These are phyloP conservation scores for Pandemis heparana DNA, from an alignment of 2,888 invertebrate genomes.

Conservation along the genomic window DNA sequence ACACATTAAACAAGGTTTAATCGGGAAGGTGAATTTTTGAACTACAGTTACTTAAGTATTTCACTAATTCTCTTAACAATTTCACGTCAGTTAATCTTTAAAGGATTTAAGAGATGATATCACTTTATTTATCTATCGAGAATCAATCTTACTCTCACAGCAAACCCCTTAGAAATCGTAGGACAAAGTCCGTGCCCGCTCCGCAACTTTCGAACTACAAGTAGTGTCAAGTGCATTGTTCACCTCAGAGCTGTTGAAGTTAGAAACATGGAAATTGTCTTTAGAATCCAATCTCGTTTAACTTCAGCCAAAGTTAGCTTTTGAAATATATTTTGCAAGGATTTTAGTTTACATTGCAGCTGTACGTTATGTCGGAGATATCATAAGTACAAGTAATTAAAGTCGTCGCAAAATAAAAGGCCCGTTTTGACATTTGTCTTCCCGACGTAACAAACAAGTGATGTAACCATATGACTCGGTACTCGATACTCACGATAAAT, in stretches of 20 bases:
- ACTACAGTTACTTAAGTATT: too few species aligned
- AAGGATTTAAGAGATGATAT: too few species aligned
- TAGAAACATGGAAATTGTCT: slow-evolving; percentile 22
- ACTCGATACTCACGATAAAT: too few species aligned
- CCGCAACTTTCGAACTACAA: slow-evolving; percentile 1
- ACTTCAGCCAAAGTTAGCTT: background rate
- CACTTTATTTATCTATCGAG: background rate
- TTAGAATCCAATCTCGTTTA: slow-evolving; percentile 10
- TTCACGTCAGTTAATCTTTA: too few species aligned
- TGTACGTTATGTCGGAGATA: background rate
- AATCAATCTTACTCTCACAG: background rate
- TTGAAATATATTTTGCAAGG: background rate
- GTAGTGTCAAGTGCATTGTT: slow-evolving; percentile 17
- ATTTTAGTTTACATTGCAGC: background rate
- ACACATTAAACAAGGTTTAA: too few species aligned
- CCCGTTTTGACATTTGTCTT: too few species aligned
- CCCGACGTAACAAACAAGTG: too few species aligned
- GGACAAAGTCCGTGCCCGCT: slow-evolving; percentile 12
- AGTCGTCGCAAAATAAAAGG: too few species aligned
- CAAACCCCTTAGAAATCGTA: background rate
- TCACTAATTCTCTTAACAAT: too few species aligned
- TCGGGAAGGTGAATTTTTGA: too few species aligned
- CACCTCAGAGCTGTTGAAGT: slow-evolving; percentile 14
- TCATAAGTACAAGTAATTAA: background rate
- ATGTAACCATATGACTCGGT: too few species aligned